phyloP scores from a whole-genome alignment of 2,888 invertebrate species.

The Creontiades dilutus region DNA sequence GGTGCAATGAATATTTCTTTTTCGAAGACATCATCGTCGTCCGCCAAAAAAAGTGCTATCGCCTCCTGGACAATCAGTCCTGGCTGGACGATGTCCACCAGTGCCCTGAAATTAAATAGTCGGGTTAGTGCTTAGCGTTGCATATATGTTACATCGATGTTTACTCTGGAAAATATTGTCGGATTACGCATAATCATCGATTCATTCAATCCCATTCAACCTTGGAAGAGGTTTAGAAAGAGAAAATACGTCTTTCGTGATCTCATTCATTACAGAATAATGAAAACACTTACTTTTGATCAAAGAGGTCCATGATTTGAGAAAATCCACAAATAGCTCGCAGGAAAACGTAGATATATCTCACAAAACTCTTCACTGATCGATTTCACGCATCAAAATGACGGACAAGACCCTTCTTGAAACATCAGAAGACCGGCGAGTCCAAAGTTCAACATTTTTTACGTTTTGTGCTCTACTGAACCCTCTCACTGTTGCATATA shows the following conservation, averaged over 20 bases:
- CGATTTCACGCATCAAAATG: neutral
- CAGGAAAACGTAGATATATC: neutral
- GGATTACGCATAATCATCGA: neutral
- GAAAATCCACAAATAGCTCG: neutral
- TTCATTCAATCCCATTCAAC: neutral
- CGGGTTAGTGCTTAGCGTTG: conserved; percentile 23
- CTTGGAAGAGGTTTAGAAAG: neutral
- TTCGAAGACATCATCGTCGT: neutral
- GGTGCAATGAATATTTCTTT: neutral
- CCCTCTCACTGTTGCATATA: conserved; percentile 24
- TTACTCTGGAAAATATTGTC: neutral
- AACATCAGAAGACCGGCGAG: neutral
- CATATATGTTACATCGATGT: conserved; percentile 6
- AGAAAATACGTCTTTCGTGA: neutral
- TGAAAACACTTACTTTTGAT: too few species aligned
- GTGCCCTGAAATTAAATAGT: neutral
- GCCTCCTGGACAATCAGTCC: conserved; percentile 58
- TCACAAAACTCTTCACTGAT: neutral
- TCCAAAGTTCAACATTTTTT: neutral
- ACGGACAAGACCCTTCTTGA: neutral
- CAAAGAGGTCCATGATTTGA: neutral
- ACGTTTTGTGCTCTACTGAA: neutral
- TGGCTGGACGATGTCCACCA: neutral
- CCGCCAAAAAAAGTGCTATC: conserved; percentile 1
- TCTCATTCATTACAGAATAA: neutral